Conservation (phyloP, 2,113 vertebrate species). For the Nerophis ophidion region DNA sequence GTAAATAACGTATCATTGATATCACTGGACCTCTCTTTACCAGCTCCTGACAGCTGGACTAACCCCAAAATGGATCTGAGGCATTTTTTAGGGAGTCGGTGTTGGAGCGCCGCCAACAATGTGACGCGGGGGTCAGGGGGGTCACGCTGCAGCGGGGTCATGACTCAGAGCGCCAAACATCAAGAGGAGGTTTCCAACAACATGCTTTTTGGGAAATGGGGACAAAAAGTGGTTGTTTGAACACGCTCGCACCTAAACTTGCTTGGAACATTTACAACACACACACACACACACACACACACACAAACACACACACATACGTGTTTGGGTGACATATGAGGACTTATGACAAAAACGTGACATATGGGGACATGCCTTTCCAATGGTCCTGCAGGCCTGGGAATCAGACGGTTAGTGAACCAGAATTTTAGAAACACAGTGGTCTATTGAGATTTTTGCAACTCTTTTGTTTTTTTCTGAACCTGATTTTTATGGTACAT, state of each 20-base stretch:
- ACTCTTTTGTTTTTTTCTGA: too few species aligned
- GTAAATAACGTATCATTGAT: too few species aligned
- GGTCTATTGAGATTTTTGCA: too few species aligned
- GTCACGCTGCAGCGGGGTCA: slow-evolving; percentile 32
- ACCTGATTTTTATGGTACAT: too few species aligned
- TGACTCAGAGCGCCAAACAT: slow-evolving; percentile 42
- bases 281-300: slow-evolving; percentile 24
- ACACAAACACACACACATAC: background rate
- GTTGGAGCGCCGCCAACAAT: slow-evolving; percentile 18
- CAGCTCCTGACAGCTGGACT: slow-evolving; percentile 8
- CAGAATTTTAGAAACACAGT: too few species aligned
- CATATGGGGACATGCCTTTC: too few species aligned
- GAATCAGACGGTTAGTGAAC: too few species aligned
- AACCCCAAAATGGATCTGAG: slow-evolving; percentile 37
- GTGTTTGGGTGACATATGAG: too few species aligned
- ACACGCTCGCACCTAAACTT: slow-evolving; percentile 49
- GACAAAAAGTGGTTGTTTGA: slow-evolving; percentile 40
- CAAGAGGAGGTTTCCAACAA: slow-evolving; percentile 53
- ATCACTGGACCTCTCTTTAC: too few species aligned
- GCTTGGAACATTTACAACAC: too few species aligned
- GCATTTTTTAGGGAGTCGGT: slow-evolving; percentile 25
- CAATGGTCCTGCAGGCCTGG: too few species aligned
- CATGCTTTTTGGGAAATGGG: slow-evolving; percentile 31
- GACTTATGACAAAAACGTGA: too few species aligned
- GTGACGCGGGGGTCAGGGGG: slow-evolving; percentile 21